Evolutionary conservation across 2,888 invertebrate genomes (phyloP).

Genomic region (Tromatobia lineatoria): DNA sequence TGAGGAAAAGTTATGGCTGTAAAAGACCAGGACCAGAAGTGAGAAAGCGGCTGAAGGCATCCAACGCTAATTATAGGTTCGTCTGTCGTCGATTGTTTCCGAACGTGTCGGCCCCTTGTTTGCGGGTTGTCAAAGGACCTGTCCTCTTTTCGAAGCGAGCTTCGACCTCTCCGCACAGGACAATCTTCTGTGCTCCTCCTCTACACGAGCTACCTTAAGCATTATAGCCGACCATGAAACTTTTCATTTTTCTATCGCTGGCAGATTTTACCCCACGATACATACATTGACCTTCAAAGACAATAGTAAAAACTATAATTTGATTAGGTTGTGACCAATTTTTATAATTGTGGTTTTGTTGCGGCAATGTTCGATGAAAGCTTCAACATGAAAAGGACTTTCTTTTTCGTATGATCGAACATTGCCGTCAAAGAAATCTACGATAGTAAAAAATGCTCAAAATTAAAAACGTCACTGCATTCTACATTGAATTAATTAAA

Average conservation of each 20-base stretch:
- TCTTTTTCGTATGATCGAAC: no score
- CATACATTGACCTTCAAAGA: neutral
- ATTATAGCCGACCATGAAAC: constrained; percentile 14
- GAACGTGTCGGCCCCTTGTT: constrained; percentile 82
- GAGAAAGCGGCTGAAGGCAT: constrained; percentile 71
- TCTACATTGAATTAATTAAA: no score
- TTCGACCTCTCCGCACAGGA: constrained; percentile 38
- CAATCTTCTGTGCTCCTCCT: neutral
- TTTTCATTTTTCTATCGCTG: constrained; percentile 5
- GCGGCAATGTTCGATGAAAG: no score
- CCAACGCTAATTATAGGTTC: constrained; percentile 82
- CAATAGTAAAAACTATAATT: neutral
- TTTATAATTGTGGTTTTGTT: no score
- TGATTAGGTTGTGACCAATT: no score
- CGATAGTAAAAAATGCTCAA: no score
- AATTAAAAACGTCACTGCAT: no score
- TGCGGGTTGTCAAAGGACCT: constrained; percentile 80
- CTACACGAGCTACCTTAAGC: constrained; percentile 18
- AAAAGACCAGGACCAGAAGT: constrained; percentile 52
- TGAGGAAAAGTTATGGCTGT: constrained; percentile 74
- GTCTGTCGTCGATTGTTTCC: constrained; percentile 78
- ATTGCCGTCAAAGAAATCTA: no score
- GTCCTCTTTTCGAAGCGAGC: constrained; percentile 65
- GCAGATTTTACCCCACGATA: neutral
- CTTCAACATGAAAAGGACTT: no score